Percentiles rank a stretch among this genome's conserved stretches.
phyloP scores from a whole-genome alignment of 2,113 vertebrate species.

The Tupaia chinensis region DNA sequence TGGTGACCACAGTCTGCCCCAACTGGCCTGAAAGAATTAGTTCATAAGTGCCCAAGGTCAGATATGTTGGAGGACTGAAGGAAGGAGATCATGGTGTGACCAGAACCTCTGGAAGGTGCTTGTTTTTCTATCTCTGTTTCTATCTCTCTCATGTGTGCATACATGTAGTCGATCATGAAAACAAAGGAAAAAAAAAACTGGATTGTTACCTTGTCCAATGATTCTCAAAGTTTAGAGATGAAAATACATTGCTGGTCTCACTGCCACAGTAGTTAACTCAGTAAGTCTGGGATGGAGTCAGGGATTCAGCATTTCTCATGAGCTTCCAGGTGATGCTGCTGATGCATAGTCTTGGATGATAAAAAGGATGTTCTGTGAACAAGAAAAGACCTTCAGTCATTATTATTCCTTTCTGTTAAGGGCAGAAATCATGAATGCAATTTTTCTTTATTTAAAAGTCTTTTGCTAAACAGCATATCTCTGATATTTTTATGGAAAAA shows the following conservation, averaged over 20 bases:
- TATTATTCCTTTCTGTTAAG: background rate
- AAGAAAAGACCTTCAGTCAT: background rate
- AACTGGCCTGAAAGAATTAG: too few species aligned
- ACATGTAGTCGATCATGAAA: too few species aligned
- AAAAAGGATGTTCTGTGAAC: background rate
- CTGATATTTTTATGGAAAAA: background rate
- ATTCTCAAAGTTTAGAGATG: background rate
- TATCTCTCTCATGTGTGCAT: too few species aligned
- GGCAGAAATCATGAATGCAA: background rate
- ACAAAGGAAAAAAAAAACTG: too few species aligned
- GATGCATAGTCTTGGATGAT: rapidly evolving
- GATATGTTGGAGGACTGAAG: too few species aligned
- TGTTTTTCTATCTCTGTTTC: too few species aligned
- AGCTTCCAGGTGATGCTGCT: background rate
- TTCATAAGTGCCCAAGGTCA: too few species aligned
- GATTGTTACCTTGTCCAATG: background rate
- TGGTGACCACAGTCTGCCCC: too few species aligned
- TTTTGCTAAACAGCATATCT: background rate
- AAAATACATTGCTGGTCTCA: background rate
- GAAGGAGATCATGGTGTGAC: too few species aligned
- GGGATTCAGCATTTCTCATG: background rate
- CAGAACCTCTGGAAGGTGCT: too few species aligned
- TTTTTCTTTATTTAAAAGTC: background rate
- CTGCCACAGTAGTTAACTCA: background rate
- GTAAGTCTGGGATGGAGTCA: rapidly evolving